Conservation (phyloP, 2,888 invertebrate genomes). For the Malthinus seriepunctatus region DNA sequence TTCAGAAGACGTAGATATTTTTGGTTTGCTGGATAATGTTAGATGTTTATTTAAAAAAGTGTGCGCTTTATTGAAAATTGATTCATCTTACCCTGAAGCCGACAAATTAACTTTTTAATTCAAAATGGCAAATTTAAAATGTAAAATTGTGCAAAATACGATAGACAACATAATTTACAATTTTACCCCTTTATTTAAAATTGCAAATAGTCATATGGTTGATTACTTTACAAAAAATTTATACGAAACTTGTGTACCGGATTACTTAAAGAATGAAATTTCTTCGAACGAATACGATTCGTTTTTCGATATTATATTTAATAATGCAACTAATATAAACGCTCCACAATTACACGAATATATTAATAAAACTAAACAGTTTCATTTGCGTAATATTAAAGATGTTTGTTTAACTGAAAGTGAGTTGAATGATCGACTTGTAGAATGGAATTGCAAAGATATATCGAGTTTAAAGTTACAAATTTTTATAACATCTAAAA, state of each 20-base stretch:
- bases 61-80: constrained; percentile 68
- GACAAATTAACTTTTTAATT: constrained; percentile 65
- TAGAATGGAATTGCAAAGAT: constrained; percentile 47
- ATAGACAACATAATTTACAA: constrained; percentile 60
- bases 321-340: constrained; percentile 32
- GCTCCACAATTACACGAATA: constrained; percentile 41
- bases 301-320: constrained; percentile 60
- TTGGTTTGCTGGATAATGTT: constrained; percentile 64
- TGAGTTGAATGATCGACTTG: constrained; percentile 52
- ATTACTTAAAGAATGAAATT: constrained; percentile 58
- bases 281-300: constrained; percentile 51
- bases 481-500: constrained; percentile 80
- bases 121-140: constrained; percentile 35
- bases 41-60: constrained; percentile 70
- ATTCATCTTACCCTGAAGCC: constrained; percentile 58
- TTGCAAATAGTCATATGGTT: constrained; percentile 80
- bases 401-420: constrained; percentile 55
- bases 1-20: constrained; percentile 67
- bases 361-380: constrained; percentile 39
- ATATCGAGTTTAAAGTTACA: constrained; percentile 53
- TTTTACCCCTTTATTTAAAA: constrained; percentile 61
- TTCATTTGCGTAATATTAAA: constrained; percentile 44
- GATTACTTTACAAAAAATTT: constrained; percentile 69
- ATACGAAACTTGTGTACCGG: constrained; percentile 62
- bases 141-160: constrained; percentile 48